Evolutionary conservation across 2,797 vertebrate genomes (phyloP), one percentile per base, ranked within the genome.

Genomic region (Echiichthys vipera): DNA sequence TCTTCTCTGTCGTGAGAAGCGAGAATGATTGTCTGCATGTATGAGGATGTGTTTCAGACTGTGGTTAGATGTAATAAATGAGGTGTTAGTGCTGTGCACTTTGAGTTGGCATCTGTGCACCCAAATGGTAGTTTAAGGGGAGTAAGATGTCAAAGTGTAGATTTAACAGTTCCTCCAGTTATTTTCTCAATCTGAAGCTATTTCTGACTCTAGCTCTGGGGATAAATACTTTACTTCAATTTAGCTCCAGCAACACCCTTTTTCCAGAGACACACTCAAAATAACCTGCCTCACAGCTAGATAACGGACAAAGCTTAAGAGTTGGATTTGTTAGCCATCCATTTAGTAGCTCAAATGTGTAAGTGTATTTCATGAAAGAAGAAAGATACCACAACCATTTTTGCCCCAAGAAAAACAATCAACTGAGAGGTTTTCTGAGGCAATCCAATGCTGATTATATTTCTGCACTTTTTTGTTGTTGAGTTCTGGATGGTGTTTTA

Each of bases 211-310:
- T 65, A 39, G 65, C 84, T 76, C 22, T 42, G 36, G 68, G 77
- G 74, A 79, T 80, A 84, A 82, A 80, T 81, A 50, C 43, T 51
- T 71, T 65, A 59, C 49, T 69, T 83, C 25, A 12, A 74, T 81
- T 79, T 71, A 59, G 43, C 45, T 56, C 7, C 24, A 47, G 43
- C 47, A 70, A 24, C 46, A 49, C 18, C 29, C 50, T 27, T 5
- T 57, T 64, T 54, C 10, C 59, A 74, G 5, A 78, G 11, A 61
- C 12, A 51, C 12, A 63, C 42, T 51, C 18, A 25, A 45, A 51
- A 78, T 39, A 54, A n/a, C 4, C 1, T 32, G 50, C 69, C 42
- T 37, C 32, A 40, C 7, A 78, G 50, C 42, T 29, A 22, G 7
- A 65, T 27, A 54, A 58, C 18, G 29, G 29, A 74, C 69, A 72